Conservation (phyloP, 1,140 invertebrate species). For the Gryon sp. region DNA sequence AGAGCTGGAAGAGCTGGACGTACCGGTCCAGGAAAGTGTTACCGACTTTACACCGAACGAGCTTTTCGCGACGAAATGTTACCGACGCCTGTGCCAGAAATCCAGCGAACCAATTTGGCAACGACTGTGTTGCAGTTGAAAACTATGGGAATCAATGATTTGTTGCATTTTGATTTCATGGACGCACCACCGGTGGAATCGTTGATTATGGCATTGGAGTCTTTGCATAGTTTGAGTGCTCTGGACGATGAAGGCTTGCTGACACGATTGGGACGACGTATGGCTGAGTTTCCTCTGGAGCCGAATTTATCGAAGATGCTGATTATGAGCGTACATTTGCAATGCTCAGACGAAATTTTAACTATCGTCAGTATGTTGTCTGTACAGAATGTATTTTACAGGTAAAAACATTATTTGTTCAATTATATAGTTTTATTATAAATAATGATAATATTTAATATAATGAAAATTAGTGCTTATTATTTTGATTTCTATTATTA, state of each 20-base stretch:
- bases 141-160: slow-evolving; percentile 99
- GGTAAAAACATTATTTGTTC: slow-evolving; percentile 76
- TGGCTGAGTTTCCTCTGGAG: slow-evolving; percentile 99
- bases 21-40: slow-evolving; percentile 98
- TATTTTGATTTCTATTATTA: slow-evolving; percentile 6
- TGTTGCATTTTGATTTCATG: slow-evolving; percentile 99
- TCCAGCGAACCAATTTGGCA: slow-evolving; percentile 98
- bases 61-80: slow-evolving; percentile 99
- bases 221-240: slow-evolving; percentile 97
- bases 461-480: too few relatives aligned
- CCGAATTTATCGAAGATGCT: slow-evolving; percentile 99
- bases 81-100: slow-evolving; percentile 99
- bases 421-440: too few relatives aligned
- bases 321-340: slow-evolving; percentile 99
- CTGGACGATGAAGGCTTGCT: slow-evolving; percentile 98
- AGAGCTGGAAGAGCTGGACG: slow-evolving; percentile 96
- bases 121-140: slow-evolving; percentile 97
- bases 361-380: slow-evolving; percentile 99
- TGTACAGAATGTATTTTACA: slow-evolving; percentile 99
- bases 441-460: too few relatives aligned
- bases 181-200: slow-evolving; percentile 98
- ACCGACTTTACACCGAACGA: slow-evolving; percentile 98
- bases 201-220: slow-evolving; percentile 97
- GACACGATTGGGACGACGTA: slow-evolving; percentile 94
- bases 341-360: slow-evolving; percentile 98